Evolutionary conservation across 1,140 invertebrate species (phyloP).

Genomic region (Colletes latitarsis): DNA sequence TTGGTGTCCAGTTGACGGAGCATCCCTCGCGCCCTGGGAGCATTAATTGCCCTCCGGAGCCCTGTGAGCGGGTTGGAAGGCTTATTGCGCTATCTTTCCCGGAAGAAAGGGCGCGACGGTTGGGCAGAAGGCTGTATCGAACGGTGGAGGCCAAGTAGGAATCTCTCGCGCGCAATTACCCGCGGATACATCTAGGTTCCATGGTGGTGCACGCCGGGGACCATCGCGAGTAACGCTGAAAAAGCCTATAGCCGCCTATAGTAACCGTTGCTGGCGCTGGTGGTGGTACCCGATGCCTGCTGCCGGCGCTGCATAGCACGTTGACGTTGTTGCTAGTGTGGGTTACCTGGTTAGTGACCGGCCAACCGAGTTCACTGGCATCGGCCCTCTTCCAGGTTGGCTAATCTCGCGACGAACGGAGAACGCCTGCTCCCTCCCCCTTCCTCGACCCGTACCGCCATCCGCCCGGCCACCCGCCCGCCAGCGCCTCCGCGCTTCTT

Average conservation of each 20-base stretch:
- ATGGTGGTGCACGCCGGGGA: conserved; percentile 31
- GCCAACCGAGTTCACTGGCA: conserved; percentile 82
- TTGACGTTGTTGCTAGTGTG: conserved; percentile 78
- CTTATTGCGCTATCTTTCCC: conserved; percentile 32
- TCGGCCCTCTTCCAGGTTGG: conserved; percentile 79
- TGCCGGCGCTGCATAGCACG: conserved; percentile 72
- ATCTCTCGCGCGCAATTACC: conserved; percentile 51
- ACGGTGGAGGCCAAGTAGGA: conserved; percentile 30
- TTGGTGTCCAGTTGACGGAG: too few relatives aligned
- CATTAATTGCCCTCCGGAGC: background rate
- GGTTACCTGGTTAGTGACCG: conserved; percentile 82
- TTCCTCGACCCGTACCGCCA: conserved; percentile 20
- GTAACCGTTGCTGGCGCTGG: conserved; percentile 67
- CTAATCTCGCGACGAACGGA: conserved; percentile 76
- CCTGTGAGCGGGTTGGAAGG: conserved; percentile 22
- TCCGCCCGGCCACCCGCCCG: conserved; percentile 1
- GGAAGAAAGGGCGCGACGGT: conserved; percentile 38
- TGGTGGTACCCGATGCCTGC: conserved; percentile 37
- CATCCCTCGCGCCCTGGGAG: too few relatives aligned
- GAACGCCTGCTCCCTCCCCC: conserved; percentile 50
- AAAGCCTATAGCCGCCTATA: conserved; percentile 71
- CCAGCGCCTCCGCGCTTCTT: conserved; percentile 44
- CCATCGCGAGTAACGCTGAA: conserved; percentile 75
- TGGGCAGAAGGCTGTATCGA: conserved; percentile 15
- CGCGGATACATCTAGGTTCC: conserved; percentile 47